Conservation (phyloP, 2,797 vertebrate genomes). For the Brachyrhaphis roseni region DNA sequence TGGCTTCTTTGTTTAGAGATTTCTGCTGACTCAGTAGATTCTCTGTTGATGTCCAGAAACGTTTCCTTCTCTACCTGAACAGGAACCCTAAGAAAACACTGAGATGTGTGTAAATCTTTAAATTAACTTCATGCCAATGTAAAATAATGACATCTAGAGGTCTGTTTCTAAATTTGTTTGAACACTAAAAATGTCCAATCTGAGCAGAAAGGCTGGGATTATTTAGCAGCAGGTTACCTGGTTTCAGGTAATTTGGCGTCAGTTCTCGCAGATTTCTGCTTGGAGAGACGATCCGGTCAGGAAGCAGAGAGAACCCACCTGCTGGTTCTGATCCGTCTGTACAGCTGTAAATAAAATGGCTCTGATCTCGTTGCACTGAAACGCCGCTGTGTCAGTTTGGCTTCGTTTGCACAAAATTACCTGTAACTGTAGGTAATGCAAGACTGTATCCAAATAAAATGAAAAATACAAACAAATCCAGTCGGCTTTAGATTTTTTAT, state of each 20-base stretch:
- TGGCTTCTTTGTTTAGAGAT: background rate
- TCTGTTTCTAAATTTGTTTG: conserved; percentile 19
- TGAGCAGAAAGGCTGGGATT: background rate
- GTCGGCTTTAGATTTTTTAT: conserved; percentile 1
- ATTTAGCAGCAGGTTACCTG: background rate
- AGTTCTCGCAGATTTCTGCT: conserved; percentile 39
- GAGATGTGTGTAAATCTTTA: background rate
- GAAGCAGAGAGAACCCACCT: conserved; percentile 32
- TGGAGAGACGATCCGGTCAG: conserved; percentile 27
- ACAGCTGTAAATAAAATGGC: conserved; percentile 73
- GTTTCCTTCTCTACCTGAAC: background rate
- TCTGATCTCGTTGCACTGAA: conserved; percentile 61
- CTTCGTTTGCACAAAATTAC: conserved; percentile 71
- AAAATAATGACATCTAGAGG: background rate
- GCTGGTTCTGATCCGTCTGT: conserved; percentile 15
- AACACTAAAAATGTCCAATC: conserved; percentile 8
- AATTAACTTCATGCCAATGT: background rate
- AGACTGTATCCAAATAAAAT: conserved; percentile 65
- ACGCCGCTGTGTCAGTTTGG: conserved; percentile 41
- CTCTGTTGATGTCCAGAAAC: background rate
- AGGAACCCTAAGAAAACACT: background rate
- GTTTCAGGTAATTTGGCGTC: too few species aligned
- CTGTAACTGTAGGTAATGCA: conserved; percentile 35
- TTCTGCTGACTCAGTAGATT: background rate
- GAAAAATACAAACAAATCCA: conserved; percentile 9